phyloP scores from a whole-genome alignment of 2,888 invertebrate species.

The Iselma pallidipennis region DNA sequence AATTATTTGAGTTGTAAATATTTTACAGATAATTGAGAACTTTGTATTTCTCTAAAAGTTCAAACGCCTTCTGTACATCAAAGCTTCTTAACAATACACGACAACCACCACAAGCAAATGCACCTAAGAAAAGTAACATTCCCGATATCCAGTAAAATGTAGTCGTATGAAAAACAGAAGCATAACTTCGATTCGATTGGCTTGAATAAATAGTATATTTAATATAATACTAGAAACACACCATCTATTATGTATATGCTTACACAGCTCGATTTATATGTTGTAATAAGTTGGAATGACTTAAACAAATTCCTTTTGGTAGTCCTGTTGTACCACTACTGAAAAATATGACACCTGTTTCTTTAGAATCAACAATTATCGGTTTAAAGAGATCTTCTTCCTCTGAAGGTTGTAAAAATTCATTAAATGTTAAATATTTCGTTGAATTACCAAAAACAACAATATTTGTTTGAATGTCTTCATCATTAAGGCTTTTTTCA shows the following conservation, averaged over 20 bases:
- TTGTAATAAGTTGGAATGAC: constrained; percentile 31
- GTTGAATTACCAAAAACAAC: constrained; percentile 34
- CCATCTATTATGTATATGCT: not conserved
- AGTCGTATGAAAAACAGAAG: constrained; percentile 23
- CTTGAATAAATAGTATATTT: too few relatives aligned
- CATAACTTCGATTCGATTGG: not conserved
- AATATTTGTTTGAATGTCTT: constrained; percentile 27
- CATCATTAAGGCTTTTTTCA: constrained; percentile 24
- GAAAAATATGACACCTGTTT: constrained; percentile 42
- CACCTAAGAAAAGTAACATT: constrained; percentile 20
- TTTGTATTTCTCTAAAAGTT: constrained; percentile 35
- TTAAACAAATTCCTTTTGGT: constrained; percentile 45
- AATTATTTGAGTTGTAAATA: not conserved
- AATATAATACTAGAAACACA: too few relatives aligned
- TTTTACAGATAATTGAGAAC: not conserved
- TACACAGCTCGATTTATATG: not conserved
- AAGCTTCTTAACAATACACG: constrained; percentile 32
- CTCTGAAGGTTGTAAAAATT: not conserved
- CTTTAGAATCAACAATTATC: constrained; percentile 16
- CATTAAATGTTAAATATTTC: constrained; percentile 23
- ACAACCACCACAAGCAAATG: constrained; percentile 29
- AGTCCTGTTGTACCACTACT: constrained; percentile 49
- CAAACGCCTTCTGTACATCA: constrained; percentile 29
- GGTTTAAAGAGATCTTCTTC: constrained; percentile 12
- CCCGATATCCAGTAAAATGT: constrained; percentile 44